Evolutionary conservation across 2,113 vertebrate species (phyloP), one percentile per base, ranked within the genome.

Genomic region (Coreoperca whiteheadi): DNA sequence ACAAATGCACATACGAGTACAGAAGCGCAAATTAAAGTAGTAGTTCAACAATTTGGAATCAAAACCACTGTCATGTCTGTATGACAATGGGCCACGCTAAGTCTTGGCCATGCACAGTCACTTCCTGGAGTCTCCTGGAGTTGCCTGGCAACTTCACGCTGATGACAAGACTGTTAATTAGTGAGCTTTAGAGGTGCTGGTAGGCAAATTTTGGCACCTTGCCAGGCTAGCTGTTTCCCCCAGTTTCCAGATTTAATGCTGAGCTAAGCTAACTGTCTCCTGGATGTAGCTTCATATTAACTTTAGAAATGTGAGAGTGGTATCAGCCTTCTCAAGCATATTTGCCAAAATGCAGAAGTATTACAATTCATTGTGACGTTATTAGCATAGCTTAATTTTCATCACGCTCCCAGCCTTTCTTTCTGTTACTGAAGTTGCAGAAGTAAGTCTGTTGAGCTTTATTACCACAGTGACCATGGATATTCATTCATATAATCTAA

Each of bases 401-500:
- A 21, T 14, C 1, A 28, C 4, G 2, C 32, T 28, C 15, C 30
- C 51, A 25, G 11, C 12, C 14, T 69, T 69, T 61, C 8, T 32
- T 21, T 74, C 20, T 48, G 12, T 66, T 57, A 11, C 8, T 37
- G 64, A 77, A 56, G n/a, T 71, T 65, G 15, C 39, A 54, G 32
- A 79, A 37, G 48, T 43, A 75, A 79, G 43, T 77, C 57, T 70
- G 37, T 51, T 48, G 53, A 37, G 30, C 4, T 78, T 75, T 56
- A 61, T 81, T 20, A 61, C 6, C 39, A 12, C 54, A 46, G 37
- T 84, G 89, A 87, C 76, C 81, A 43, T 70, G 69, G 34, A 7
- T 46, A 81, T 85, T 88, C 90, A 92, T 92, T 90, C 81, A 86
- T 81, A 72, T 41, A 74, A 77, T 89, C 77, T 77, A 80, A 90